Evolutionary conservation across 2,113 vertebrate species (phyloP).

Genomic region (Zosterops lateralis): DNA sequence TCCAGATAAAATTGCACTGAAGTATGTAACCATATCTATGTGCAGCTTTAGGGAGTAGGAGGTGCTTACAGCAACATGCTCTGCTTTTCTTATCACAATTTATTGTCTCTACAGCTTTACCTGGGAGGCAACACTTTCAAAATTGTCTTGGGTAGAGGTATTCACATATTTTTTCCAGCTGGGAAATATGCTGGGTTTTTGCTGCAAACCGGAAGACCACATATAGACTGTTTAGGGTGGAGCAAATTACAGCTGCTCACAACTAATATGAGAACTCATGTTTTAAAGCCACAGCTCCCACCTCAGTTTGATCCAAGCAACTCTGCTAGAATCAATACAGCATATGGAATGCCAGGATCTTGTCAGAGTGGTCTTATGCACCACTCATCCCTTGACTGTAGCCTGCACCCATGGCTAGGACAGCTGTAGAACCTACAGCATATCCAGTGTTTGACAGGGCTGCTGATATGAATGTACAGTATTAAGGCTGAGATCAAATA

Average conservation of each 20-base stretch:
- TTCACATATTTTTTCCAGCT: conserved; percentile 47
- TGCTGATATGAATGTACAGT: background rate
- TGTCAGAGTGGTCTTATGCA: background rate
- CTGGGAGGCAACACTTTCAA: background rate
- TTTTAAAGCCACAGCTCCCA: conserved; percentile 50
- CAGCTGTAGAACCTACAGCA: background rate
- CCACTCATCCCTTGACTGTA: background rate
- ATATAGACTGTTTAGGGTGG: conserved; percentile 22
- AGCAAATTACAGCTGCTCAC: conserved; percentile 14
- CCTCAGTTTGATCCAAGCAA: conserved; percentile 9
- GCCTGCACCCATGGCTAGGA: background rate
- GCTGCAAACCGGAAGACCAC: conserved; percentile 11
- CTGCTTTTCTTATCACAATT: background rate
- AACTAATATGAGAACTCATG: conserved; percentile 18
- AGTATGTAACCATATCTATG: background rate
- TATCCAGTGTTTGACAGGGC: background rate
- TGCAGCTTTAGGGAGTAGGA: background rate
- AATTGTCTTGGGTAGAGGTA: background rate
- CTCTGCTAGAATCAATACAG: background rate
- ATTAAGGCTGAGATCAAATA: background rate
- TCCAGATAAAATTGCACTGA: background rate
- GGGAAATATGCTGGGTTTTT: background rate
- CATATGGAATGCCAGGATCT: background rate
- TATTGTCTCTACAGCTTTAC: background rate
- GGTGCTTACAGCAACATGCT: background rate